Evolutionary conservation across 2,888 invertebrate genomes (phyloP).

Genomic region (Dynastes grantii): DNA sequence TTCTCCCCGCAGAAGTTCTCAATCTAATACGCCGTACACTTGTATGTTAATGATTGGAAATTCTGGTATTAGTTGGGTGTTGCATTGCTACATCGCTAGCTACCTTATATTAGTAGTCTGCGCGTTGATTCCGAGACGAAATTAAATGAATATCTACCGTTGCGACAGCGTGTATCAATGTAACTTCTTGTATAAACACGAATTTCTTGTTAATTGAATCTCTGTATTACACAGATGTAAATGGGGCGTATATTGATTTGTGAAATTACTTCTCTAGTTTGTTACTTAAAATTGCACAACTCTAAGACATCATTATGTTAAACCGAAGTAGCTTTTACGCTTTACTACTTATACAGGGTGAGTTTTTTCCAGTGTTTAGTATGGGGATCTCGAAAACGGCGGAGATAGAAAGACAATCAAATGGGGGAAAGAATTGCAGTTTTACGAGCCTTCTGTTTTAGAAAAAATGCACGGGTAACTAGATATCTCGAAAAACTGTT

Average conservation of each 20-base stretch:
- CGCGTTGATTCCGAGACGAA: slow-evolving; percentile 10
- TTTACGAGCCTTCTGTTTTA: no score
- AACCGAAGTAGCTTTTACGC: no score
- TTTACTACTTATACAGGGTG: no score
- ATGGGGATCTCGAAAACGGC: no score
- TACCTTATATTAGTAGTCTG: slow-evolving; percentile 23
- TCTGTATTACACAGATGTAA: no score
- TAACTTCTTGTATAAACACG: slow-evolving; percentile 12
- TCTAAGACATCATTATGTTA: no score
- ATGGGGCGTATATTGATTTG: neutral
- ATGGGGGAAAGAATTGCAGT: no score
- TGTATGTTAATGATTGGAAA: slow-evolving; percentile 51
- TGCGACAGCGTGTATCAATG: slow-evolving; percentile 16
- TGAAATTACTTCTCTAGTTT: neutral
- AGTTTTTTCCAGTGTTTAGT: no score
- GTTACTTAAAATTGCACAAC: no score
- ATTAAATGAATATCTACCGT: slow-evolving; percentile 23
- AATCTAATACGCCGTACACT: slow-evolving; percentile 51
- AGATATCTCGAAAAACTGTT: no score
- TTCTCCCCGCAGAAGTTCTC: slow-evolving; percentile 50
- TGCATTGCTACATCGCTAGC: neutral
- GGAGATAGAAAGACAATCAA: no score
- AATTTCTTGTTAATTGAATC: neutral
- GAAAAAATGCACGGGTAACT: no score
- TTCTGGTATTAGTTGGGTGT: slow-evolving; percentile 35